Percentiles rank a stretch among this genome's conserved stretches.
phyloP scores from a whole-genome alignment of 2,797 vertebrate genomes.

The Sorex maritimensis region DNA sequence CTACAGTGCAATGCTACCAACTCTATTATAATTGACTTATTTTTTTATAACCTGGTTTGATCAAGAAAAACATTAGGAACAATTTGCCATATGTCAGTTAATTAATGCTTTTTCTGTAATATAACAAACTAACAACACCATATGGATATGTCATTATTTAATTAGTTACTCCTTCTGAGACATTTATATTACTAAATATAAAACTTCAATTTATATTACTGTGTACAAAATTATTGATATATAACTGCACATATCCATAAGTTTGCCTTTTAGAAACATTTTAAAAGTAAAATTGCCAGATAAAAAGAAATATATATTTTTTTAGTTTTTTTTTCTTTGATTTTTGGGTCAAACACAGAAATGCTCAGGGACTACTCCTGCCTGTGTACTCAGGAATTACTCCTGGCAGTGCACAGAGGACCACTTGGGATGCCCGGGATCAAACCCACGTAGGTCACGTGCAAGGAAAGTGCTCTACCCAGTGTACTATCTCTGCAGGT shows the following conservation, averaged over 20 bases:
- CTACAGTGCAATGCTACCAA: background rate
- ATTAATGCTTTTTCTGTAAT: background rate
- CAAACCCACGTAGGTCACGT: no score
- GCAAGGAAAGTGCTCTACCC: no score
- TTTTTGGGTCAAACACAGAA: no score
- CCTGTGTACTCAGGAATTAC: no score
- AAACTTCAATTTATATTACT: background rate
- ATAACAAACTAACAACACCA: background rate
- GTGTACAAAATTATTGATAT: background rate
- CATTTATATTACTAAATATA: conserved; percentile 20
- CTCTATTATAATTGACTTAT: background rate
- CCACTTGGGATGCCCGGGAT: no score
- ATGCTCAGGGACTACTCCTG: no score
- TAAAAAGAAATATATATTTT: background rate
- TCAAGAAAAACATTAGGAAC: conserved; percentile 49
- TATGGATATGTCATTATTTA: conserved; percentile 5
- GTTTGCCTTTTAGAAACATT: background rate
- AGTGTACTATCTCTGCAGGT: no score
- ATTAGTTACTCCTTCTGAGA: background rate
- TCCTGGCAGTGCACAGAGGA: no score
- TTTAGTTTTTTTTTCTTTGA: background rate
- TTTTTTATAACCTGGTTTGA: conserved; percentile 62
- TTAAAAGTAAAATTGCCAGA: conserved; percentile 31
- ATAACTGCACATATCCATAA: background rate
- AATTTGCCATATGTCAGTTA: conserved; percentile 28